Conservation (phyloP, 2,888 invertebrate genomes). For the Drosophila macrospina region DNA sequence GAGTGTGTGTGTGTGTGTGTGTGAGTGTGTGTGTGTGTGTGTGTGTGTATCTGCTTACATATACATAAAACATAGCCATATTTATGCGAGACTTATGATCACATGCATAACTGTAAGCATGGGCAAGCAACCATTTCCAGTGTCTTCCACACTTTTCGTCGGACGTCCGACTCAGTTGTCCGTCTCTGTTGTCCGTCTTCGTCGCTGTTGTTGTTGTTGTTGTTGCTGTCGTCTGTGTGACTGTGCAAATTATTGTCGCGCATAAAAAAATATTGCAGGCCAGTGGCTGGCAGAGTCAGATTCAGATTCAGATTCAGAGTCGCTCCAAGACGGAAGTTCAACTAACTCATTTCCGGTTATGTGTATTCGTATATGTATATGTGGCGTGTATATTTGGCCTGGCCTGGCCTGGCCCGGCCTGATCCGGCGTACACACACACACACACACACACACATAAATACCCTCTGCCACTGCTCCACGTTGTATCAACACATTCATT, state of each 20-base stretch:
- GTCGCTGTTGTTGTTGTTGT: neutral
- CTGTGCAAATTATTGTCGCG: conserved; percentile 75
- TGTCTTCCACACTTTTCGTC: conserved; percentile 44
- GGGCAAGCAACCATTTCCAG: conserved; percentile 36
- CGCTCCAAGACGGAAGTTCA: conserved; percentile 82
- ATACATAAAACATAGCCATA: conserved; percentile 6
- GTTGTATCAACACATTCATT: conserved; percentile 31
- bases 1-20: neutral
- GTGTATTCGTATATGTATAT: conserved; percentile 41
- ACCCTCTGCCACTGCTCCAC: conserved; percentile 4
- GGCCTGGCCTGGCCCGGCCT: conserved; percentile 51
- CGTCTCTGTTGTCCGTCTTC: conserved; percentile 1
- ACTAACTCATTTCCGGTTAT: conserved; percentile 84
- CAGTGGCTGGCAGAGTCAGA: conserved; percentile 47
- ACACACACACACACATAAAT: conserved; percentile 12
- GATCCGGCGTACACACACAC: conserved; percentile 34
- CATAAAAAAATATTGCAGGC: conserved; percentile 72
- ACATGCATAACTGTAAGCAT: conserved; percentile 51
- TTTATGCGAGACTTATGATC: conserved; percentile 22
- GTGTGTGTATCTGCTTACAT: conserved; percentile 4
- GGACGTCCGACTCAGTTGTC: conserved; percentile 33
- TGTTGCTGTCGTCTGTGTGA: conserved; percentile 43
- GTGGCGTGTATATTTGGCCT: conserved; percentile 50
- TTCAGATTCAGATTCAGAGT: conserved; percentile 48
- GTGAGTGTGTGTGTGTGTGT: neutral